phyloP scores from a whole-genome alignment of 2,113 vertebrate species.

The Australoheros scitulus region DNA sequence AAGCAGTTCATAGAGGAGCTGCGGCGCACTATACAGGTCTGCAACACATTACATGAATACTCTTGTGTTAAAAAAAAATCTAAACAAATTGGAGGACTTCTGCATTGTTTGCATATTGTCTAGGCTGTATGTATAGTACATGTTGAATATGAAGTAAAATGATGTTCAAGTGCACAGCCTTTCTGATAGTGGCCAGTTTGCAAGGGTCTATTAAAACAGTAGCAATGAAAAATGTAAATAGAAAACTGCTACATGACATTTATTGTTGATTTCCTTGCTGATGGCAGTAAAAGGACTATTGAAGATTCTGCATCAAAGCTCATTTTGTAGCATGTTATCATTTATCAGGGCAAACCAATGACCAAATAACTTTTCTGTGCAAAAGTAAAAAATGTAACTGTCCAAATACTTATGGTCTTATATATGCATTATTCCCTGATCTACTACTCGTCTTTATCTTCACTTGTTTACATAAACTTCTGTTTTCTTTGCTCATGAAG shows the following conservation, averaged over 20 bases:
- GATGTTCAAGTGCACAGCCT: too few species aligned
- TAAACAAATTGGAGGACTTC: neutral
- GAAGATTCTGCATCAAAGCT: neutral
- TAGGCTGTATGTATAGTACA: neutral
- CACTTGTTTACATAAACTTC: neutral
- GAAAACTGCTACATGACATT: neutral
- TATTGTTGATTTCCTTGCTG: neutral
- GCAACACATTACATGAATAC: neutral
- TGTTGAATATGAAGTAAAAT: too few species aligned
- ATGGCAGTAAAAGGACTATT: neutral
- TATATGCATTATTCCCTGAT: neutral
- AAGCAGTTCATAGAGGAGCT: slow-evolving; percentile 88
- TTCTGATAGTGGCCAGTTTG: too few species aligned
- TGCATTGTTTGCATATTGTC: neutral
- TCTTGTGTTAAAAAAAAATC: neutral
- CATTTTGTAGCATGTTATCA: neutral
- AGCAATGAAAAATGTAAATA: too few species aligned
- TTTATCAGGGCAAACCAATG: neutral
- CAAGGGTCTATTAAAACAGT: too few species aligned
- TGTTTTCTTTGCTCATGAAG: slow-evolving; percentile 60
- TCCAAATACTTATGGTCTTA: neutral
- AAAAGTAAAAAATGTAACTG: neutral
- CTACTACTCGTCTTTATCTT: neutral
- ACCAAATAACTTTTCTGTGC: neutral
- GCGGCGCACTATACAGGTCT: slow-evolving; percentile 81